Evolutionary conservation across 2,797 vertebrate species (phyloP).

Genomic region (Etheostoma perlongum): DNA sequence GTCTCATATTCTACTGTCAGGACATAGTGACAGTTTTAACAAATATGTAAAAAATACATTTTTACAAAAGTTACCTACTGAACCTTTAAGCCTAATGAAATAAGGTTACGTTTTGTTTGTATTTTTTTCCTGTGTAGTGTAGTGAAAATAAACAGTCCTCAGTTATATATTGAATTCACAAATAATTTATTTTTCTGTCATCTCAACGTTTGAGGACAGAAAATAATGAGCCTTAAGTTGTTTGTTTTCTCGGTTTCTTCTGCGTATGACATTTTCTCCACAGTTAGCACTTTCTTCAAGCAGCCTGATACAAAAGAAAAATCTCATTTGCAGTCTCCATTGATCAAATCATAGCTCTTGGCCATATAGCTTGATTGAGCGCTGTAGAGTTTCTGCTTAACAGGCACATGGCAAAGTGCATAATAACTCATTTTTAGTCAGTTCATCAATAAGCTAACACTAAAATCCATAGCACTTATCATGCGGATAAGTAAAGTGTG

Average conservation of each 20-base stretch:
- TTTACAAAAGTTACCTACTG: no score
- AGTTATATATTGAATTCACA: neutral
- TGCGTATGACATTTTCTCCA: constrained; percentile 30
- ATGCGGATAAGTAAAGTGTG: constrained; percentile 63
- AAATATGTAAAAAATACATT: no score
- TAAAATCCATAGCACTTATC: constrained; percentile 77
- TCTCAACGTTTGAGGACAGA: constrained; percentile 5
- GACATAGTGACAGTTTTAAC: no score
- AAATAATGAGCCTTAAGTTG: constrained; percentile 1
- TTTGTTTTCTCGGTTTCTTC: constrained; percentile 29
- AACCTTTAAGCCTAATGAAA: neutral
- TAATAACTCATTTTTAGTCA: constrained; percentile 79
- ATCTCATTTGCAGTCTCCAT: constrained; percentile 54
- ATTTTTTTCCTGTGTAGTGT: neutral
- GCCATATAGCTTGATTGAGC: constrained; percentile 63
- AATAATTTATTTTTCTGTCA: constrained; percentile 18
- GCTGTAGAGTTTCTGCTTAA: constrained; percentile 72
- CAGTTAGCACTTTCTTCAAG: constrained; percentile 37
- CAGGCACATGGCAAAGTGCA: constrained; percentile 72
- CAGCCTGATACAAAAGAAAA: constrained; percentile 43
- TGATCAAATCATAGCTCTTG: constrained; percentile 65
- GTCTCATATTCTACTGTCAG: no score
- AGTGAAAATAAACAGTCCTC: neutral
- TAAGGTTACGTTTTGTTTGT: neutral
- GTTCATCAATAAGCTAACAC: constrained; percentile 75